These are phyloP conservation scores for Sebastes steindachneri DNA, from an alignment of 2,797 vertebrate genomes.

Conservation along the genomic window DNA sequence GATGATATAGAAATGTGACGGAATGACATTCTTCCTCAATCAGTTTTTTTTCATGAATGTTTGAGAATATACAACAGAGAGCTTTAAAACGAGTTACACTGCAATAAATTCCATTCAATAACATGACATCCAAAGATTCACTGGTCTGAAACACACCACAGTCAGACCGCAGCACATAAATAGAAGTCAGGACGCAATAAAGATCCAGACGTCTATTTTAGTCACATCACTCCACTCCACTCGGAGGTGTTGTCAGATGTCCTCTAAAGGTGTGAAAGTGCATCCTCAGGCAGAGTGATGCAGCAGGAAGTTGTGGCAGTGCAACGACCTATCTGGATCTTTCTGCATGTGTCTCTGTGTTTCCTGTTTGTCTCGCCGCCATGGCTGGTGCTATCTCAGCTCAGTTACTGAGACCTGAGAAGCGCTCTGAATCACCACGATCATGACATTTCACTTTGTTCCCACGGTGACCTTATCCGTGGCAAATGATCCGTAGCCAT, in stretches of 20 bases:
- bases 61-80: background rate
- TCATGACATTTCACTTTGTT: conserved; percentile 34
- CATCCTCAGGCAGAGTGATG: conserved; percentile 58
- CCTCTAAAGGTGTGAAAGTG: conserved; percentile 64
- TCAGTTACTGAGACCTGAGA: conserved; percentile 11
- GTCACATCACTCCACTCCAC: conserved; percentile 28
- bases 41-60: background rate
- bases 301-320: conserved; percentile 37
- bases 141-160: background rate
- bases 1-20: background rate
- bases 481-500: conserved; percentile 23
- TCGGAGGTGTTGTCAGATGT: conserved; percentile 63
- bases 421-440: conserved; percentile 11
- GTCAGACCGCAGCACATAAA: conserved; percentile 5
- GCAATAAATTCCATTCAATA: background rate
- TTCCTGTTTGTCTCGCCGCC: conserved; percentile 33
- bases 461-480: conserved; percentile 42
- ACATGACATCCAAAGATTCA: background rate
- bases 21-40: background rate
- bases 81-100: background rate
- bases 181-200: conserved; percentile 14
- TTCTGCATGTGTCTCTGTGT: conserved; percentile 29
- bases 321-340: conserved; percentile 30
- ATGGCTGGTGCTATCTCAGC: background rate
- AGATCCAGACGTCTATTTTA: conserved; percentile 37